These are phyloP conservation scores for Parochlus steinenii DNA, from an alignment of 2,888 invertebrate genomes.

Conservation along the genomic window DNA sequence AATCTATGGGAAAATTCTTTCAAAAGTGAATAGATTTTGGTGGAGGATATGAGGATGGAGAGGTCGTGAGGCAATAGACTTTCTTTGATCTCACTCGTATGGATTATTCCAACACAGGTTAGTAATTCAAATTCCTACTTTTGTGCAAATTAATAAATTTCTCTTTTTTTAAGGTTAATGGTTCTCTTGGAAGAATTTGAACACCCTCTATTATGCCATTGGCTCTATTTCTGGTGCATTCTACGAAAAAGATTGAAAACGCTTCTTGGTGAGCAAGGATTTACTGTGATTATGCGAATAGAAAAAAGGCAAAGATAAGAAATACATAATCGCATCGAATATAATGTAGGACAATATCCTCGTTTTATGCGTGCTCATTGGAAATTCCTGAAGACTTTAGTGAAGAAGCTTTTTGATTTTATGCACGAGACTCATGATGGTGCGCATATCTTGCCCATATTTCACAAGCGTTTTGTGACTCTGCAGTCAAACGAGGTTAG, in stretches of 20 bases:
- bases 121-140: too few species aligned
- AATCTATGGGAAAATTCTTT: too few species aligned
- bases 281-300: conserved; percentile 90
- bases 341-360: conserved; percentile 98
- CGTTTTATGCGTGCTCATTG: conserved; percentile 95
- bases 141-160: too few species aligned
- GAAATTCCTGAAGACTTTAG: conserved; percentile 99
- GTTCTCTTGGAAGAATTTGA: too few species aligned
- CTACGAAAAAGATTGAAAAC: conserved; percentile 98
- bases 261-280: conserved; percentile 96
- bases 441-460: too few species aligned
- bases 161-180: too few species aligned
- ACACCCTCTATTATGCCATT: conserved; percentile 99
- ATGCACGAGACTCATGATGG: too few species aligned
- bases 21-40: conserved; percentile 87
- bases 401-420: conserved; percentile 99
- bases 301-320: too few species aligned
- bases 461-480: too few species aligned
- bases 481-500: too few species aligned
- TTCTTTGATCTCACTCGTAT: too few species aligned
- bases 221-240: conserved; percentile 96
- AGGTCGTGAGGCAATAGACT: conserved; percentile 96
- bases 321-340: too few species aligned
- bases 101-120: conserved; percentile 96
- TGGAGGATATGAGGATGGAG: conserved; percentile 98